Conservation (phyloP, 2,888 invertebrate species). For the Thyatira batis region DNA sequence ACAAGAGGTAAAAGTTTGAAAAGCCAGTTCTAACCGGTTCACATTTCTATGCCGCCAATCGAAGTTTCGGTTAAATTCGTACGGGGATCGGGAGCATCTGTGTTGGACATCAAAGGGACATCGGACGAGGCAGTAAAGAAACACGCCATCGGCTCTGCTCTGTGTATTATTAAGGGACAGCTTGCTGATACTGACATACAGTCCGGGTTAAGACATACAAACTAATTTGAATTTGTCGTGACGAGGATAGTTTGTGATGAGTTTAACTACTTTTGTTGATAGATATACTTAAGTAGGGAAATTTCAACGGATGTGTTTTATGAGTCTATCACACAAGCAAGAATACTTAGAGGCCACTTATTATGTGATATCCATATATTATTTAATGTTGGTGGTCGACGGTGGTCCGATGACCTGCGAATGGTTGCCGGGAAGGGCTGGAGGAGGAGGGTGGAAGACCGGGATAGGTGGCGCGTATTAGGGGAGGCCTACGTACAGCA, state of each 20-base stretch:
- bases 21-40: background rate
- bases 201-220: background rate
- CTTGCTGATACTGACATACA: background rate
- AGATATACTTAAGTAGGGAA: background rate
- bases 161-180: background rate
- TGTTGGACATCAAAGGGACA: conserved; percentile 38
- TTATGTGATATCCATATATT: too few species aligned
- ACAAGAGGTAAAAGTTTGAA: background rate
- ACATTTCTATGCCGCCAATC: background rate
- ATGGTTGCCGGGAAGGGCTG: too few species aligned
- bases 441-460: too few species aligned
- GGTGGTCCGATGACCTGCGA: too few species aligned
- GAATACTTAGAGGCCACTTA: background rate
- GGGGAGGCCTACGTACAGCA: too few species aligned
- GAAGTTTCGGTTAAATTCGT: conserved; percentile 10
- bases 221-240: background rate
- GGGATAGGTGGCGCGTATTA: too few species aligned
- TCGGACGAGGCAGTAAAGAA: conserved; percentile 18
- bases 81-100: conserved; percentile 21
- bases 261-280: background rate
- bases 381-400: too few species aligned
- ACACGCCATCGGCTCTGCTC: conserved; percentile 5
- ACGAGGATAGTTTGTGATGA: background rate
- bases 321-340: too few species aligned
- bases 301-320: too few species aligned